Conservation (phyloP, 2,113 vertebrate genomes). For the Oncorhynchus mykiss region DNA sequence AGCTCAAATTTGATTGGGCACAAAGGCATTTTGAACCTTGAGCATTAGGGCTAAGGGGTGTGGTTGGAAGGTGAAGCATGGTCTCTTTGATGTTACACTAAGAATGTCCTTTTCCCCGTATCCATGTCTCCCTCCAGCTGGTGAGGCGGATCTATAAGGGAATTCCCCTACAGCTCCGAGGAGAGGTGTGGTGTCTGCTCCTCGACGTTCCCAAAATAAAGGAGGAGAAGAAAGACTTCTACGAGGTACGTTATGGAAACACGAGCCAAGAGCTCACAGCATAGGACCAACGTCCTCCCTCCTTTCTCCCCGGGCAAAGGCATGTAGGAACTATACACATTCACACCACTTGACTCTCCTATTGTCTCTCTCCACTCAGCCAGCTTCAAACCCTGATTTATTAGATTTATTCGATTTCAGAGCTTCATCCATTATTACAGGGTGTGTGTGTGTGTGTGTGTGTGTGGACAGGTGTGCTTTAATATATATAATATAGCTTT, state of each 20-base stretch:
- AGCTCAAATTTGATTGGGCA: neutral
- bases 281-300: neutral
- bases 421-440: constrained; percentile 20
- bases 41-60: neutral
- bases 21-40: neutral
- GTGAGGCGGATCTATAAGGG: constrained; percentile 95
- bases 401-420: constrained; percentile 37
- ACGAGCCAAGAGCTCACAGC: neutral
- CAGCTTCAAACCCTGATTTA: neutral
- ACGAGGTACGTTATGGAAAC: constrained; percentile 77
- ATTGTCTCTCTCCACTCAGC: neutral
- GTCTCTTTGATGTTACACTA: constrained; percentile 16
- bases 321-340: neutral
- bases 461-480: neutral
- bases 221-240: constrained; percentile 92
- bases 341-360: neutral
- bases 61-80: neutral
- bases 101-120: constrained; percentile 9
- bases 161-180: constrained; percentile 92
- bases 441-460: neutral
- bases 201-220: constrained; percentile 95
- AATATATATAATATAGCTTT: neutral
- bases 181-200: constrained; percentile 90
- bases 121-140: constrained; percentile 76
- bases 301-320: neutral